Evolutionary conservation across 2,888 invertebrate genomes (phyloP), one percentile per base, ranked within the genome.

Genomic region (Dusona sp.): DNA sequence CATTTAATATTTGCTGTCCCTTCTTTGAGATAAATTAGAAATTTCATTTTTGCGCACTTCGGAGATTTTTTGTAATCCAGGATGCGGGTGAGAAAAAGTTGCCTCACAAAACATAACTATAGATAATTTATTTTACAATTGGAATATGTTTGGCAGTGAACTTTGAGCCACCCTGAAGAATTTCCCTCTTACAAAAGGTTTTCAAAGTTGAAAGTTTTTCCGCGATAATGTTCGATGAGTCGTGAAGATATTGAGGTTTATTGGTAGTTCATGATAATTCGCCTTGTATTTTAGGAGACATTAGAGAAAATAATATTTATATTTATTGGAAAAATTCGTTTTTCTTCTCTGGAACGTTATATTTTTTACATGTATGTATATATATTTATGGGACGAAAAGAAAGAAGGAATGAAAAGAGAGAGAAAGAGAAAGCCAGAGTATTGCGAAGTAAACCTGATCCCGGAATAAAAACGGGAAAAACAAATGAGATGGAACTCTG

Each of bases 401-500:
- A 25, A 11, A 29, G 16, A 16, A 16, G 16, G 11, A 61, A 61
- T 29, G 9, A 7, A 29, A 2, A 29, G 25, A 54, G 25, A 54
- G 16, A 61, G 4, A 61, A 11, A 61, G 0, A 22, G 9, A 22
- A 22, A 54, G 22, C 0, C 54, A 22, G 16, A 13, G 9, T 11
- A 2, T 61, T 25, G 51, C 8, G 25, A 22, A 68, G 8, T 13
- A 25, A 67, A 51, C 25, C 25, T 4, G 29, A 68, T 70, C 25
- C 29, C 19, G 57, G 33, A 68, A 57, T 57, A 38, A 70, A 65
- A 19, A 38, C 29, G 25, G 33, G 61, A 13, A 22, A 54, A 25
- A 25, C 29, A 78, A 78, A 78, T 67, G 65, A 48, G 67, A 78
- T 38, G 38, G 29, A 42, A 57, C 29, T 70, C 42, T 57, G 29